Conservation (phyloP, 2,113 vertebrate species). For the human (Homo sapiens) region GRCh38 chr16:67098501-67099000, state of each 20-base stretch:
- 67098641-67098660: not conserved
- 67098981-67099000: slow-evolving; percentile 89
- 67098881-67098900: slow-evolving; percentile 82
- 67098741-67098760: slow-evolving; percentile 94
- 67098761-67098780: slow-evolving; percentile 96
- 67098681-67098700: slow-evolving; percentile 55
- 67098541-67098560: slow-evolving; percentile 18
- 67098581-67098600: not conserved
- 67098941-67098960: slow-evolving; percentile 91
- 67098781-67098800: slow-evolving; percentile 53
- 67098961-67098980: slow-evolving; percentile 88
- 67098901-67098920: slow-evolving; percentile 82
- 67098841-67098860: slow-evolving; percentile 86
- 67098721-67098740: slow-evolving; percentile 97
- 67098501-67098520: slow-evolving; percentile 53
- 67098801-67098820: slow-evolving; percentile 57
- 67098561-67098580: slow-evolving; percentile 25
- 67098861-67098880: slow-evolving; percentile 89
- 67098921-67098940: slow-evolving; percentile 90
- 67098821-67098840: slow-evolving; percentile 84
- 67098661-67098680: not conserved
- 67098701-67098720: slow-evolving; percentile 95
- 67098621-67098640: not conserved
- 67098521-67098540: slow-evolving; percentile 10
- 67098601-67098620: slow-evolving; percentile 18